Base-by-base conservation (phyloP, 2,888 invertebrate genomes). In the Ethmia dodecea region DNA sequence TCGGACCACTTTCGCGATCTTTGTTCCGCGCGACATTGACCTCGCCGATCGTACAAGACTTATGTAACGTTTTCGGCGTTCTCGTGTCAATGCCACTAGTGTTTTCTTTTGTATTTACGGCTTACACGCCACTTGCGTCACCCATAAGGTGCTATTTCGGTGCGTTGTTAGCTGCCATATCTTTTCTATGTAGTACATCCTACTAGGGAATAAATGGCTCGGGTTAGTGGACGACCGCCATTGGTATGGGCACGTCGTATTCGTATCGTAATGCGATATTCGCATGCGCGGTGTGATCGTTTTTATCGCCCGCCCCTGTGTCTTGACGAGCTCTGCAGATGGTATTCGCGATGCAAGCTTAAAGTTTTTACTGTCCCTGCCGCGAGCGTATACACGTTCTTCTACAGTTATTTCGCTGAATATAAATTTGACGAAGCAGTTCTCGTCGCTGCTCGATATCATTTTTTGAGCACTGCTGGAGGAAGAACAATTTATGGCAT, bases 1-100 rank as follows among this genome's bases (percentile, higher is more conserved):
- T 55, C 57, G 65, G 65, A 73, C 73, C 80, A 83, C 84, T 84
- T 83, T 84, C 83, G 73, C 80, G 75, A 74, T 79, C 78, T 80
- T 78, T 74, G 79, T 78, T 74, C 71, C 49, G 49, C 49, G 64
- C 67, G 83, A 73, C 81, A 84, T 80, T 84, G 84, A 84, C 81
- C 84, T 13, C 8, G 68, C 60, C 47, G 51, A 48, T 49, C 44
- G 40, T 33, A 47, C 52, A 45, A 40, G 52, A 42, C 65, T 80
- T 78, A 77, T 74, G 74, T 77, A 76, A 75, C 55, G 44, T 64
- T 71, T 72, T 77, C 70, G 70, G 71, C 53, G 65, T 55, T 57
- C 60, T 40, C 45, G 61, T 60, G 63, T 69, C 65, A 63, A 65
- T 75, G 77, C 62, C 78, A 64, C 58, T 66, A 65, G 64, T 67